Conservation (phyloP, 2,797 vertebrate species). For the Anguilla marmorata region DNA sequence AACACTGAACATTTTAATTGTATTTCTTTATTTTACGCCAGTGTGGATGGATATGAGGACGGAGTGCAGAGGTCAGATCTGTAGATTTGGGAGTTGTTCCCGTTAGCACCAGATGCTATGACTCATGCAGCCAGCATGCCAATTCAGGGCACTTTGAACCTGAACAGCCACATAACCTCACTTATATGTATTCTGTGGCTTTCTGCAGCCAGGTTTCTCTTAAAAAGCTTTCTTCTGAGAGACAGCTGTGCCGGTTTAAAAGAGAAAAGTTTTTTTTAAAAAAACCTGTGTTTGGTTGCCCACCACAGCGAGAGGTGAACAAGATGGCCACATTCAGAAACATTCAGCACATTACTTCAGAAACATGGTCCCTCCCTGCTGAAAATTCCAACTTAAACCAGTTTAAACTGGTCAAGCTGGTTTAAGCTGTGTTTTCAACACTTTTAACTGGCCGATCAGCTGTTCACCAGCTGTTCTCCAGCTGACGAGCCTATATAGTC, state of each 20-base stretch:
- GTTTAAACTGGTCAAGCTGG: too few species aligned
- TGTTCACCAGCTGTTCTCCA: too few species aligned
- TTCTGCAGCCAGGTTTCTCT: background rate
- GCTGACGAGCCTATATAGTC: too few species aligned
- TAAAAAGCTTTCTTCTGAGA: background rate
- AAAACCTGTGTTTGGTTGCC: background rate
- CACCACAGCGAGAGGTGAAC: background rate
- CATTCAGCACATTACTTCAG: background rate
- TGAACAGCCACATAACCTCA: background rate
- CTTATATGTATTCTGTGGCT: background rate
- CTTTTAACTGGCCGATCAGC: too few species aligned
- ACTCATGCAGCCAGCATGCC: background rate
- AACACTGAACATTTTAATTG: background rate
- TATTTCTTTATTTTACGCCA: conserved; percentile 12
- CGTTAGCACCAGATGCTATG: background rate
- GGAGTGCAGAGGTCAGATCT: background rate
- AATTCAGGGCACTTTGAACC: background rate
- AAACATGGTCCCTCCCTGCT: background rate
- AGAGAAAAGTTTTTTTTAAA: too few species aligned
- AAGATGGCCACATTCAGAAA: background rate
- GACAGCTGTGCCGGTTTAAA: background rate
- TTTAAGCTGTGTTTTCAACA: too few species aligned
- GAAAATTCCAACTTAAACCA: too few species aligned
- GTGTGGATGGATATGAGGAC: background rate
- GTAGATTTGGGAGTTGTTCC: background rate